A percentile compares a stretch with the other conserved stretches of the same genome.
These are phyloP conservation scores for Pterophyllum scalare DNA, from an alignment of 2,113 vertebrate species.

Conservation along the genomic window DNA sequence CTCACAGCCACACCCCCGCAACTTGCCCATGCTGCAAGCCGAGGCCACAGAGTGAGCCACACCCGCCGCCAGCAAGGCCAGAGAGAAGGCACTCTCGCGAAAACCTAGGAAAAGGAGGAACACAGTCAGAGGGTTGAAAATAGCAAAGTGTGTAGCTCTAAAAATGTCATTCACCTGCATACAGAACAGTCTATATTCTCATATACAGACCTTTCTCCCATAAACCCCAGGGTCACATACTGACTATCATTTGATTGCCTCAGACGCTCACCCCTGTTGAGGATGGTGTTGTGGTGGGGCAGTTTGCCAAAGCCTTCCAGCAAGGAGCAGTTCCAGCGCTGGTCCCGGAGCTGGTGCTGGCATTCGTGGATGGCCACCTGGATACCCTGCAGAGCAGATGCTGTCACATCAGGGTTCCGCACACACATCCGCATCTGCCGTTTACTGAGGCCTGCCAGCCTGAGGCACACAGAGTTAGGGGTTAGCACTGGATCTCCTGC, in stretches of 20 bases:
- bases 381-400: slow-evolving; percentile 92
- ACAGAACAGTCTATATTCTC: not conserved
- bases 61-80: slow-evolving; percentile 92
- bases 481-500: slow-evolving; percentile 89
- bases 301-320: slow-evolving; percentile 86
- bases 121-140: slow-evolving; percentile 1
- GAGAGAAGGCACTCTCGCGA: slow-evolving; percentile 90
- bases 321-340: slow-evolving; percentile 93
- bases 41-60: slow-evolving; percentile 93
- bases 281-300: slow-evolving; percentile 88
- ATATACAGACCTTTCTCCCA: not conserved
- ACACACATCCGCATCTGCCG: slow-evolving; percentile 90
- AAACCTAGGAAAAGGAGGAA: slow-evolving; percentile 81
- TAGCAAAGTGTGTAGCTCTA: not conserved
- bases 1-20: slow-evolving; percentile 89
- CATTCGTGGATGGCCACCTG: slow-evolving; percentile 93
- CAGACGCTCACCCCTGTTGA: slow-evolving; percentile 87
- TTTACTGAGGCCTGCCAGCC: slow-evolving; percentile 87
- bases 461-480: slow-evolving; percentile 90
- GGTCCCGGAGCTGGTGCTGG: slow-evolving; percentile 89
- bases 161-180: not conserved
- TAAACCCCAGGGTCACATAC: slow-evolving; percentile 1
- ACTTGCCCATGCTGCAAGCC: slow-evolving; percentile 92
- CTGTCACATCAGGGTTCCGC: slow-evolving; percentile 90
- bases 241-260: slow-evolving; percentile 20